These are phyloP conservation scores for Musca domestica DNA, from an alignment of 1,140 invertebrate genomes.

Conservation along the genomic window DNA sequence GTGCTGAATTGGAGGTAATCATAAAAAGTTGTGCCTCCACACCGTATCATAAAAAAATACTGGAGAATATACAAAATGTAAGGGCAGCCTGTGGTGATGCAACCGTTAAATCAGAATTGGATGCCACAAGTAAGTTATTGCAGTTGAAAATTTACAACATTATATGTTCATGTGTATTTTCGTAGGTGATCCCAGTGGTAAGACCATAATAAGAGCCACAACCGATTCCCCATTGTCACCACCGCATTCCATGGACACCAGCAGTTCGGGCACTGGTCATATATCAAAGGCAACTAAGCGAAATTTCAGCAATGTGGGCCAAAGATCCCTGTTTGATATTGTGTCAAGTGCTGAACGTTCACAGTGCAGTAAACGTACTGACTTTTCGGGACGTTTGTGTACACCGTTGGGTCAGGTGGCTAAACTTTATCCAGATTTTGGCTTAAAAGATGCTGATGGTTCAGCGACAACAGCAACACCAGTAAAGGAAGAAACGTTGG, in stretches of 20 bases:
- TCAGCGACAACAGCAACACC: constrained; percentile 12
- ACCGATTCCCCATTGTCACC: constrained; percentile 82
- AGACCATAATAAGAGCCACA: constrained; percentile 71
- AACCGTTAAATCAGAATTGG: constrained; percentile 65
- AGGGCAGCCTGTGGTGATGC: constrained; percentile 57
- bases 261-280: constrained; percentile 40
- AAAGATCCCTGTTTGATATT: constrained; percentile 65
- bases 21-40: constrained; percentile 72
- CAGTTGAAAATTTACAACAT: background rate
- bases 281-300: constrained; percentile 54
- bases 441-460: constrained; percentile 53
- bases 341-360: constrained; percentile 58
- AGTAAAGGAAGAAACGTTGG: constrained; percentile 27
- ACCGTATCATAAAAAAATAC: constrained; percentile 70
- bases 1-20: constrained; percentile 84
- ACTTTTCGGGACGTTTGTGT: constrained; percentile 75
- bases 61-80: constrained; percentile 81
- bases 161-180: constrained; percentile 10
- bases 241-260: constrained; percentile 56
- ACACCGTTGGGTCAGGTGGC: constrained; percentile 65
- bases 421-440: constrained; percentile 76
- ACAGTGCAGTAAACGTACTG: constrained; percentile 63
- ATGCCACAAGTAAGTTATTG: constrained; percentile 55
- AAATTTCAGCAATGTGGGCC: constrained; percentile 47
- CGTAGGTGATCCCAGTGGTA: constrained; percentile 27